These are phyloP conservation scores for Apomyelois bistriatella DNA, from an alignment of 2,888 invertebrate species.

Conservation along the genomic window DNA sequence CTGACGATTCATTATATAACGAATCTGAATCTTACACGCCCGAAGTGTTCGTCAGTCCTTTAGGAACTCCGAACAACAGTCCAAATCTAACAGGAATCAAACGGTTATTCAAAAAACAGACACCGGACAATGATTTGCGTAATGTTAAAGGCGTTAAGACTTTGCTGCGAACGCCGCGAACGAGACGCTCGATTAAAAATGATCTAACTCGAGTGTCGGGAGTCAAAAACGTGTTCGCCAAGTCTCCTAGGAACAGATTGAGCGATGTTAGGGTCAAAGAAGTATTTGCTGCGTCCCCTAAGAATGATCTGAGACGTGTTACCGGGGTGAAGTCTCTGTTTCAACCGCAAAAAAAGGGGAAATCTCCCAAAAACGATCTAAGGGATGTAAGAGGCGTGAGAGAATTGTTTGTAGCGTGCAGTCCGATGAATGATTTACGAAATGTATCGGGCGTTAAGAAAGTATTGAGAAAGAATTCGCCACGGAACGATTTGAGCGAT, in stretches of 20 bases:
- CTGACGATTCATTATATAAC: conserved; percentile 37
- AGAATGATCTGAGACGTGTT: conserved; percentile 39
- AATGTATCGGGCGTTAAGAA: conserved; percentile 59
- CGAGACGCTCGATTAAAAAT: conserved; percentile 47
- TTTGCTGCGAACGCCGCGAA: conserved; percentile 42
- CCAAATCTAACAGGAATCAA: conserved; percentile 46
- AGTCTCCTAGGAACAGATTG: conserved; percentile 51
- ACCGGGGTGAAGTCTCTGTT: conserved; percentile 42
- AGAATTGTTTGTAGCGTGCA: conserved; percentile 41
- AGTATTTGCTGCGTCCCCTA: conserved; percentile 40
- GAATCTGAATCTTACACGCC: conserved; percentile 42
- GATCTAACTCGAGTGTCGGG: conserved; percentile 61
- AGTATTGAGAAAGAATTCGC: conserved; percentile 35
- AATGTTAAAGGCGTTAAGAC: conserved; percentile 44
- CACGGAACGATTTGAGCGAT: conserved; percentile 51
- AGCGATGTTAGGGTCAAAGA: conserved; percentile 56
- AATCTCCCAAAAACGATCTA: conserved; percentile 53
- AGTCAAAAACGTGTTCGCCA: conserved; percentile 53
- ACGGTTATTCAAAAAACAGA: conserved; percentile 40
- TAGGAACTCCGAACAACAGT: conserved; percentile 43
- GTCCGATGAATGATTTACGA: conserved; percentile 49
- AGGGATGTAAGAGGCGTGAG: conserved; percentile 58
- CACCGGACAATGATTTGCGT: conserved; percentile 46
- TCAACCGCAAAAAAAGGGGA: conserved; percentile 27
- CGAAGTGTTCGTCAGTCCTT: conserved; percentile 56